These are phyloP conservation scores for Ormyrus thymus DNA, from an alignment of 2,888 invertebrate genomes.

Conservation along the genomic window DNA sequence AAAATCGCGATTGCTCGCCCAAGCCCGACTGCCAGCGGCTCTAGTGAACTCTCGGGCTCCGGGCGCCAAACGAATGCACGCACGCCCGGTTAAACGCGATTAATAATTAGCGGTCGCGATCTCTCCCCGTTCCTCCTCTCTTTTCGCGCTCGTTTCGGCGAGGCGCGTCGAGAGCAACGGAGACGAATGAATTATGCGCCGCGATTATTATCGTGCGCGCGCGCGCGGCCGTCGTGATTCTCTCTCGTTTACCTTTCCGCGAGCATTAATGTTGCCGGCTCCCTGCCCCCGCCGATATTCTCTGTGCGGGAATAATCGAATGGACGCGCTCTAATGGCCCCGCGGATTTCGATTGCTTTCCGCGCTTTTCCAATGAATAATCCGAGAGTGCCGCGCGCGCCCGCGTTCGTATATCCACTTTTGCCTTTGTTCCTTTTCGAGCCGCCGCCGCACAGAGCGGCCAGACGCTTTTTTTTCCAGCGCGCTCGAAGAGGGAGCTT, in stretches of 20 bases:
- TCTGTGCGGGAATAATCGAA: conserved; percentile 36
- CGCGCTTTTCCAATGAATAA: conserved; percentile 42
- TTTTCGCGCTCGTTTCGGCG: background rate
- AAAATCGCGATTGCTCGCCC: too few species aligned
- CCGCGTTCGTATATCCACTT: background rate
- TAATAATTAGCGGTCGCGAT: conserved; percentile 59
- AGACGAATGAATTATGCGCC: background rate
- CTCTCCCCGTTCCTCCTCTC: background rate
- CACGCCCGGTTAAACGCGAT: conserved; percentile 55
- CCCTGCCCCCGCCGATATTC: background rate
- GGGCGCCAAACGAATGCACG: conserved; percentile 19
- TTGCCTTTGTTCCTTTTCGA: conserved; percentile 10
- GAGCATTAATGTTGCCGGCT: conserved; percentile 17
- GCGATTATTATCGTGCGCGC: background rate
- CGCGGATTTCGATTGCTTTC: conserved; percentile 35
- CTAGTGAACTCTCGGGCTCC: too few species aligned
- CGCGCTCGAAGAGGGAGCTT: background rate
- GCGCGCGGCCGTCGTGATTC: background rate
- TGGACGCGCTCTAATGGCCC: conserved; percentile 47
- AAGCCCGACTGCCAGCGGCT: too few species aligned
- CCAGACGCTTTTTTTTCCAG: background rate
- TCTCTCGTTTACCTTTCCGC: conserved; percentile 30
- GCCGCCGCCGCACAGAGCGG: background rate
- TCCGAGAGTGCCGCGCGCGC: conserved; percentile 8
- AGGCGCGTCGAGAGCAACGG: background rate